Evolutionary conservation across 1,140 invertebrate species (phyloP), one percentile per base, ranked within the genome.

Genomic region (Trachymyrmex septentrionalis): DNA sequence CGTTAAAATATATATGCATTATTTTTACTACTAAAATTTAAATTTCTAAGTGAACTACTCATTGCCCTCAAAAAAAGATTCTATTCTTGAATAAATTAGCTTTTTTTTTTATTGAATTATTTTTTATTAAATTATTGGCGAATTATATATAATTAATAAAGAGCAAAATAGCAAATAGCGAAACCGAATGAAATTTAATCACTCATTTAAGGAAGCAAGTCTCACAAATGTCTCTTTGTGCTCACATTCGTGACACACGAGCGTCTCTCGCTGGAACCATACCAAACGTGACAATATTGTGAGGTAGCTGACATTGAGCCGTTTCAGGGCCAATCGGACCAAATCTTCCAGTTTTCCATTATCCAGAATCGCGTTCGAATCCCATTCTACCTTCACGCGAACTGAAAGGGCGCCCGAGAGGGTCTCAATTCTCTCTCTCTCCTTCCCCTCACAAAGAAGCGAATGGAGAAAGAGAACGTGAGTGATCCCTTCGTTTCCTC

Each of bases 291-390:
- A 93, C 90, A 90, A 92, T 93, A 93, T 92, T 93, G 92, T 94
- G 94, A 95, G 94, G 93, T 94, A 95, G 94, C 93, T 95, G 93
- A 94, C 88, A 94, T 94, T 94, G 93, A 95, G 92, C 92, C 91
- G 93, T 94, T 94, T 92, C 93, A 93, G 92, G 92, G 92, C 93
- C 93, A 93, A 93, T 94, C 91, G 92, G 91, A 90, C 88, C 90
- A 92, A 94, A 93, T 91, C 77, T 93, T 91, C 91, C 91, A 87
- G 86, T 92, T 91, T 89, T 86, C 61, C 24, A 53, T 48, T 59
- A 72, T 48, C 50, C 75, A 69, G 44, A 87, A 30, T 84, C 78
- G 71, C 85, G 66, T 6, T 27, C 44, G 69, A 80, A 57, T 44
- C 30, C n/a, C 48, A 44, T 59, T 77, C 53, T 38, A 24, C 71